Percentiles rank a stretch among this genome's conserved stretches.
Evolutionary conservation across 2,113 vertebrate species (phyloP).

Genomic region (Clinocottus analis): DNA sequence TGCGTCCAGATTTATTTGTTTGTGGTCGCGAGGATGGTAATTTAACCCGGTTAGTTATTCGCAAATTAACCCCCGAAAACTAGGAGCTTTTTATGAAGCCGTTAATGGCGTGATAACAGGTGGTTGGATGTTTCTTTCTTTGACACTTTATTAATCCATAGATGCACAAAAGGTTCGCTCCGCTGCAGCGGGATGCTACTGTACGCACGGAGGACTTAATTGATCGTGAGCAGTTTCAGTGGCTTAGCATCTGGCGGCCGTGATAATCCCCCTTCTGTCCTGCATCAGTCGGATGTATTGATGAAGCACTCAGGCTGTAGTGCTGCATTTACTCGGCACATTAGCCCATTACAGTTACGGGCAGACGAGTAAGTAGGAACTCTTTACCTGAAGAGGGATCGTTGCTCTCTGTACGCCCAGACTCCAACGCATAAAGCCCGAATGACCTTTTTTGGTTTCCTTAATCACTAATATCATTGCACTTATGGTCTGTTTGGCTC

Average conservation of each 20-base stretch:
- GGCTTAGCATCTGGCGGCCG: conserved; percentile 78
- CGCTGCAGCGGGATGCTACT: conserved; percentile 46
- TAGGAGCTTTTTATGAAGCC: no score
- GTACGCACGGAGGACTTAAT: conserved; percentile 68
- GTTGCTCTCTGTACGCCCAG: background rate
- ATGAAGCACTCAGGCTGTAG: conserved; percentile 76
- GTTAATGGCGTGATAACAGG: background rate
- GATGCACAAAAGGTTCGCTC: background rate
- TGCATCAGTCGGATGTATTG: conserved; percentile 76
- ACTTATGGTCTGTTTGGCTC: background rate
- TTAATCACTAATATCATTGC: background rate
- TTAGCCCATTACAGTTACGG: conserved; percentile 77
- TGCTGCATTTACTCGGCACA: conserved; percentile 74
- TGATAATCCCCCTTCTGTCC: conserved; percentile 80
- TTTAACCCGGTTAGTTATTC: no score
- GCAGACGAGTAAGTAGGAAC: conserved; percentile 57
- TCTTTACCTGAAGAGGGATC: conserved; percentile 78
- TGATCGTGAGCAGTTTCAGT: conserved; percentile 78
- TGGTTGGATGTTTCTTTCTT: background rate
- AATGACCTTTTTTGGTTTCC: background rate
- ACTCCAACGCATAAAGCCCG: background rate
- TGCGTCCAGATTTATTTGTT: background rate
- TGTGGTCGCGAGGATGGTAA: background rate
- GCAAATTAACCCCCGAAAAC: background rate
- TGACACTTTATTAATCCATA: no score